Evolutionary conservation across 2,113 vertebrate genomes (phyloP).

Genomic region (Eubucco bourcierii): DNA sequence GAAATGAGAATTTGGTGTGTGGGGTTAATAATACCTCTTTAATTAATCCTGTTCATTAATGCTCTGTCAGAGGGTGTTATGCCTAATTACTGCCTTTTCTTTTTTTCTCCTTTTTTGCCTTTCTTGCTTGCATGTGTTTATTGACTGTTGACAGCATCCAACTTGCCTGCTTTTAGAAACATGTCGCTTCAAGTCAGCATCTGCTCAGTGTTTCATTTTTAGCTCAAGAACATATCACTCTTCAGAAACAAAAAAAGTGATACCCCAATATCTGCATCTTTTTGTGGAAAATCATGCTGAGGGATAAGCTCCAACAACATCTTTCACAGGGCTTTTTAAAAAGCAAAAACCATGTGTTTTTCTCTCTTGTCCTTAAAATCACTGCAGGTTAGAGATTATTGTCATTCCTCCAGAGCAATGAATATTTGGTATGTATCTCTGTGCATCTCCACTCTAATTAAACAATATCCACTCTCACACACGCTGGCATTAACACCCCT

Average conservation of each 20-base stretch:
- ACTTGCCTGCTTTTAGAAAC: not conserved
- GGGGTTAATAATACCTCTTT: not conserved
- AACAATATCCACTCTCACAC: not conserved
- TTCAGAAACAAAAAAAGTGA: constrained; percentile 45
- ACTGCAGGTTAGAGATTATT: not conserved
- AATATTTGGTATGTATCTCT: not conserved
- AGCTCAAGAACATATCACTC: constrained; percentile 38
- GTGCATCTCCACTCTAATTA: not conserved
- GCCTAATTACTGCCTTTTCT: not conserved
- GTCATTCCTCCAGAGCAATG: not conserved
- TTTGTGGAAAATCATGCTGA: not conserved
- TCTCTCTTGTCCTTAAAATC: not conserved
- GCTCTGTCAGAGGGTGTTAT: not conserved
- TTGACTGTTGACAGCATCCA: constrained; percentile 17
- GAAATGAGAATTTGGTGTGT: not conserved
- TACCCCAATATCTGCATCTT: constrained; percentile 23
- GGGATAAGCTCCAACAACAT: not conserved
- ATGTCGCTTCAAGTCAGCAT: not conserved
- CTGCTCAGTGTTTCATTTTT: constrained; percentile 62
- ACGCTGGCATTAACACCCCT: not conserved
- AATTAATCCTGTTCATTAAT: not conserved
- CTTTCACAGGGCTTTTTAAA: not conserved
- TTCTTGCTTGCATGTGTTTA: constrained; percentile 2
- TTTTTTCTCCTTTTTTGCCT: not conserved
- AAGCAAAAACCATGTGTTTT: not conserved